Base-by-base conservation (phyloP, 1,140 invertebrate genomes). In the Diuraphis noxia region DNA sequence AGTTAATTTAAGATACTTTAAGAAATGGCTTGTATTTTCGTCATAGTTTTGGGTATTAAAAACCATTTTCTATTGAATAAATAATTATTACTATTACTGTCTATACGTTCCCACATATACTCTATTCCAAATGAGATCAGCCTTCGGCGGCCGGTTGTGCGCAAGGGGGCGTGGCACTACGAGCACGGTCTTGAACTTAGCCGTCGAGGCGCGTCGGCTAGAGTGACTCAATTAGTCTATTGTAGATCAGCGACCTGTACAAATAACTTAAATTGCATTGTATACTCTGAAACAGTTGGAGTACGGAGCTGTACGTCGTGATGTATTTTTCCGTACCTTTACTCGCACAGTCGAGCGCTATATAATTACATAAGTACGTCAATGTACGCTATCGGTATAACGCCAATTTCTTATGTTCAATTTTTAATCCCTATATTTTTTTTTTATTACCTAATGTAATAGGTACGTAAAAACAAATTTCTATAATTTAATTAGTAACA, bases 301-400 rank as follows among this genome's bases (percentile, higher is more conserved):
- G 88, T 86, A 30, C 84, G n/a, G n/a, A 41, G 81, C 30, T 5
- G 34, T 46, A 56, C 36, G 43, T 34, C 38, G 34, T 43, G 52
- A 17, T 84, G 40, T 38, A 84, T 81, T 41, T 84, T 46, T 38
- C 91, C 91, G 13, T 81, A 79, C 36, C 81, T 49, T 43, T 49
- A 41, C 23, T 63, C 77, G 13, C 52, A 2, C 72, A 41, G 13
- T 63, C 34, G 23, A 38, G 30, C 38, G 41, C 63, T 49, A 41
- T 77, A 84, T 92, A 72, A 38, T 85, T 30, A 85, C 82, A 79
- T 92, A 84, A 40, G 92, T 72, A 92, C n/a, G 40, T 92, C 92
- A 82, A 81, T 92, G 5, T 21, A 79, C 25, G 82, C 49, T 56
- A 85, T 79, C 77, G 4, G 77, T 85, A 85, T 10, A 85, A 85